Evolutionary conservation across 2,797 vertebrate species (phyloP).

Genomic region (Platalea minor): DNA sequence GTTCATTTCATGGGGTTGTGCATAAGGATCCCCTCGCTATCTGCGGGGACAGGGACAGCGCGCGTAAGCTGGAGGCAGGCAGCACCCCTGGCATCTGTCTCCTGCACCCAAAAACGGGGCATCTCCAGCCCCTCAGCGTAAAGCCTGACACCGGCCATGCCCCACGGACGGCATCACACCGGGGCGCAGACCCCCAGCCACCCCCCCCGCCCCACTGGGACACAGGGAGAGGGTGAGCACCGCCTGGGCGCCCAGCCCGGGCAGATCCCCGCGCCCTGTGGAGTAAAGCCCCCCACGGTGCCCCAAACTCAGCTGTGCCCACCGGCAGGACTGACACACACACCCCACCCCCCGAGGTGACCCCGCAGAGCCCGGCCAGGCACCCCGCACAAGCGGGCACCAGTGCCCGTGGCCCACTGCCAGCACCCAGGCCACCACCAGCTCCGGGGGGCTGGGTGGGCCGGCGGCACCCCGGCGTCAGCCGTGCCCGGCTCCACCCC

Average conservation of each 20-base stretch:
- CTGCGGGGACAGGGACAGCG: slow-evolving; percentile 71
- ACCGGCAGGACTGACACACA: not conserved
- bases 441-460: not conserved
- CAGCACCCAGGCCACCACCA: not conserved
- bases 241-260: not conserved
- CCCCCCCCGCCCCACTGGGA: not conserved
- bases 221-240: fast-evolving
- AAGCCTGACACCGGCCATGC: not conserved
- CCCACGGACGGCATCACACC: fast-evolving
- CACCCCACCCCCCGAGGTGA: not conserved
- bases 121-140: not conserved
- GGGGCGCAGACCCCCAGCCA: too few species aligned
- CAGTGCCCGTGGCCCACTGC: not conserved
- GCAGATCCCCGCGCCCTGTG: fast-evolving
- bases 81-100: not conserved
- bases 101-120: not conserved
- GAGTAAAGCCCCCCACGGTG: fast-evolving
- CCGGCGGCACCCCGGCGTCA: slow-evolving; percentile 19
- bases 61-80: not conserved
- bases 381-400: not conserved
- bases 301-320: not conserved
- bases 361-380: fast-evolving
- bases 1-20: slow-evolving; percentile 98
- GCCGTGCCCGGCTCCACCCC: slow-evolving; percentile 39
- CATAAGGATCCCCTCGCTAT: slow-evolving; percentile 91